Percentiles rank a stretch among this genome's conserved stretches.
Evolutionary conservation across 2,888 invertebrate species (phyloP).

Genomic region (Torymus texanus): DNA sequence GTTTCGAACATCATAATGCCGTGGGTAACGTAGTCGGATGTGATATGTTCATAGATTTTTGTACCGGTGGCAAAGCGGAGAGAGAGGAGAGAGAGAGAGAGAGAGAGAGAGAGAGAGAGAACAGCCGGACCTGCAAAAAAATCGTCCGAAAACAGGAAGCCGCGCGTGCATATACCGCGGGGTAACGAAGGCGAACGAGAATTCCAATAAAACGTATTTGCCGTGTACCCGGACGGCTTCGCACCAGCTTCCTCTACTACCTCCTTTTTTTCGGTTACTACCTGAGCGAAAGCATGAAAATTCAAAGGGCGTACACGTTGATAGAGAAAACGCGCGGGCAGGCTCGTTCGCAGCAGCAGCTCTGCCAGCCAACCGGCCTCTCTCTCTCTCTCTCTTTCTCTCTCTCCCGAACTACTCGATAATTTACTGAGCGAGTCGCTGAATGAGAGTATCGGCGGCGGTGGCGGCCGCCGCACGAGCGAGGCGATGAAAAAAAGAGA

Average conservation of each 20-base stretch:
- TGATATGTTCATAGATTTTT: too few species aligned
- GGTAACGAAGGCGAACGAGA: constrained; percentile 37
- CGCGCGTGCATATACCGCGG: neutral
- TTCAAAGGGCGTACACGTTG: constrained; percentile 20
- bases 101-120: too few species aligned
- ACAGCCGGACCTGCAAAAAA: neutral
- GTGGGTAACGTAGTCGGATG: too few species aligned
- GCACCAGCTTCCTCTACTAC: neutral
- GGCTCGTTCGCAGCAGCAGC: too few species aligned
- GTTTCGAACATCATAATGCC: too few species aligned
- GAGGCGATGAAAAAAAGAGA: neutral
- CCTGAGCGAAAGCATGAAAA: constrained; percentile 26
- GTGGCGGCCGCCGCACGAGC: too few species aligned
- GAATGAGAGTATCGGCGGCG: constrained; percentile 10
- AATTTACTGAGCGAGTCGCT: constrained; percentile 7
- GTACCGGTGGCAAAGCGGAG: too few species aligned
- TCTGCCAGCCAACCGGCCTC: neutral
- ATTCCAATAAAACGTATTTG: constrained; percentile 33
- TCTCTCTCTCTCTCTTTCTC: neutral
- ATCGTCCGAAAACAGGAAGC: constrained; percentile 32
- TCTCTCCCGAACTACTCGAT: constrained; percentile 3
- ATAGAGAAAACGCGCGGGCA: constrained; percentile 8
- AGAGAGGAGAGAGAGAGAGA: too few species aligned
- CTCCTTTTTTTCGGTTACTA: neutral
- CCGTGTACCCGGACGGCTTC: constrained; percentile 2